A percentile compares a stretch with the other conserved stretches of the same genome.
phyloP scores from a whole-genome alignment of 1,140 invertebrate genomes.

The Drosophila kurseongensis region DNA sequence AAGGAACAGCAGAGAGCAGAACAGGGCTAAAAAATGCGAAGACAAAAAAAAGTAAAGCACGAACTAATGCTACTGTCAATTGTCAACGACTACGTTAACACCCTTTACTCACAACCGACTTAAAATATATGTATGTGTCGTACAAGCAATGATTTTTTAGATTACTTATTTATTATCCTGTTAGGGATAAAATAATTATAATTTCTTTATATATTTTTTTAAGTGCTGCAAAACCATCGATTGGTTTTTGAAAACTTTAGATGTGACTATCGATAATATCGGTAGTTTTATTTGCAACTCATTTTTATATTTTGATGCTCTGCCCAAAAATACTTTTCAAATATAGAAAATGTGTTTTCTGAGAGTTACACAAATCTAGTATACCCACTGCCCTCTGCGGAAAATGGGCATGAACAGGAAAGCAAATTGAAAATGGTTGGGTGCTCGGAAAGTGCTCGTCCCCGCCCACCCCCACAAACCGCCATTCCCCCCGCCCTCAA shows the following conservation, averaged over 20 bases:
- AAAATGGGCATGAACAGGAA: constrained; percentile 19
- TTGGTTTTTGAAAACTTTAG: too few relatives aligned
- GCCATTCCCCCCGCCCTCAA: neutral
- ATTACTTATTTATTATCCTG: too few relatives aligned
- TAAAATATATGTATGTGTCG: too few relatives aligned
- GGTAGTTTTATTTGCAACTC: too few relatives aligned
- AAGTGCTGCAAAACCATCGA: too few relatives aligned
- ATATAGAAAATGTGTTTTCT: too few relatives aligned
- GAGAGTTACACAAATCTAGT: neutral
- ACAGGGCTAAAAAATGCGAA: constrained; percentile 5
- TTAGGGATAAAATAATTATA: too few relatives aligned
- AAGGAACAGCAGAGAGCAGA: constrained; percentile 14
- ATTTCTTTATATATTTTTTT: too few relatives aligned
- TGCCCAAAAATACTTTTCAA: too few relatives aligned
- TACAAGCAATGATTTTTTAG: too few relatives aligned
- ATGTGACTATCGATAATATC: neutral
- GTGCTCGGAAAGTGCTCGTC: constrained; percentile 54
- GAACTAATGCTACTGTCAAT: neutral
- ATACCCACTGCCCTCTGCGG: neutral
- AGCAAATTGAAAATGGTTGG: constrained; percentile 62
- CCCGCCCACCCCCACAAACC: neutral
- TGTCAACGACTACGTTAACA: neutral
- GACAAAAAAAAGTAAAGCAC: constrained; percentile 21
- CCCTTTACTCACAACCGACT: too few relatives aligned
- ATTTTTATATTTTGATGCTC: too few relatives aligned